A percentile compares a stretch with the other conserved stretches of the same genome.
These are phyloP conservation scores for Xylota sylvarum DNA, from an alignment of 2,888 invertebrate species.

Conservation along the genomic window DNA sequence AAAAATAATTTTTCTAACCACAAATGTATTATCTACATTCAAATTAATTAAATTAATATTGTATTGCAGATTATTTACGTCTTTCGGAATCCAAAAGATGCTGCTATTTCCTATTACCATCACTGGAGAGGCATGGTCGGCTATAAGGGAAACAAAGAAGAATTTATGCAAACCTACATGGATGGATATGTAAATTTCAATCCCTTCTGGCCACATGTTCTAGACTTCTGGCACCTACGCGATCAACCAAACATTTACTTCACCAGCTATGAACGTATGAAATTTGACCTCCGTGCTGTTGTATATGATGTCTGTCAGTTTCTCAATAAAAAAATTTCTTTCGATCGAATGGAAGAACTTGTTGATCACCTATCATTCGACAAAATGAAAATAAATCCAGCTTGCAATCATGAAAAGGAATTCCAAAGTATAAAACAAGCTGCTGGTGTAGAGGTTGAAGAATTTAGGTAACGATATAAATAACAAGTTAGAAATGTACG, in stretches of 20 bases:
- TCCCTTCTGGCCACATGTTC: slow-evolving; percentile 83
- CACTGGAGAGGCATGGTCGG: slow-evolving; percentile 84
- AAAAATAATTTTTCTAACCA: no score
- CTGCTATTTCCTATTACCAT: slow-evolving; percentile 92
- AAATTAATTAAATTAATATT: neutral
- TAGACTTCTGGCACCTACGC: slow-evolving; percentile 83
- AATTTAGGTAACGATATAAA: slow-evolving; percentile 80
- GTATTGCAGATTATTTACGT: slow-evolving; percentile 89
- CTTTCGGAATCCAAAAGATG: slow-evolving; percentile 94
- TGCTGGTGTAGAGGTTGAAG: slow-evolving; percentile 81
- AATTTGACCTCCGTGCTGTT: slow-evolving; percentile 80
- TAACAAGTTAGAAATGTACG: neutral
- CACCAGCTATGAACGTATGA: slow-evolving; percentile 83
- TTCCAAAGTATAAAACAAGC: slow-evolving; percentile 83
- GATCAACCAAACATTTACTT: slow-evolving; percentile 81
- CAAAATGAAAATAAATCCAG: slow-evolving; percentile 83
- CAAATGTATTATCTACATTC: neutral
- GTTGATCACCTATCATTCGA: slow-evolving; percentile 82
- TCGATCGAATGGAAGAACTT: slow-evolving; percentile 79
- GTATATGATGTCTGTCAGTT: slow-evolving; percentile 81
- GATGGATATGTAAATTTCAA: slow-evolving; percentile 82
- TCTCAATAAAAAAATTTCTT: slow-evolving; percentile 77
- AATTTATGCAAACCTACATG: slow-evolving; percentile 82
- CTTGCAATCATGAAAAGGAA: slow-evolving; percentile 82
- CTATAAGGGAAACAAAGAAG: slow-evolving; percentile 81